Conservation (phyloP, 2,113 vertebrate species). For the Notothenia rossii region DNA sequence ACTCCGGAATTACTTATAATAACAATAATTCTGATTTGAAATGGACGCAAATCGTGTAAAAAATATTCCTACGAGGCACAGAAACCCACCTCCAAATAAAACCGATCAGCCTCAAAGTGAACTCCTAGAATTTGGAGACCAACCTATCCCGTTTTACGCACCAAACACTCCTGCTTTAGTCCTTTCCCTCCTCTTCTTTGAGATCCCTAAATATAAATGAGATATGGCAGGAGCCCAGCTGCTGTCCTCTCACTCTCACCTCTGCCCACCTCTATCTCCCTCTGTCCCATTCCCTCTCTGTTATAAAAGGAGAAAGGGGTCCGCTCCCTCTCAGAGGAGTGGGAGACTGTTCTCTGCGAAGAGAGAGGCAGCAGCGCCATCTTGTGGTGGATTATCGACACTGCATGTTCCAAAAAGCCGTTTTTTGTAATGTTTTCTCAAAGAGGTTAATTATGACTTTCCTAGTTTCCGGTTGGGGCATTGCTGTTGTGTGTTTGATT, state of each 20-base stretch:
- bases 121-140: conserved; percentile 59
- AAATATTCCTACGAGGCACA: conserved; percentile 73
- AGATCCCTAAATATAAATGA: conserved; percentile 42
- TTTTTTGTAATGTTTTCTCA: too few relatives aligned
- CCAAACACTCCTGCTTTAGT: conserved; percentile 34
- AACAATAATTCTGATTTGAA: conserved; percentile 1
- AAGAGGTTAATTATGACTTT: too few relatives aligned
- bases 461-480: too few relatives aligned
- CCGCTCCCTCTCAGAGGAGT: conserved; percentile 77
- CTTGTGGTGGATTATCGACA: conserved; percentile 67
- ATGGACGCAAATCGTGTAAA: conserved; percentile 4
- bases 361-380: conserved; percentile 81
- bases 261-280: conserved; percentile 77
- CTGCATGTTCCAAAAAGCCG: conserved; percentile 1
- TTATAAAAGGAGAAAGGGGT: conserved; percentile 76
- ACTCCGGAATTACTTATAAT: background rate
- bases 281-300: conserved; percentile 69
- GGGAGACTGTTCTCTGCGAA: conserved; percentile 59
- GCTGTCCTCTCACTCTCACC: conserved; percentile 79
- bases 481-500: too few relatives aligned
- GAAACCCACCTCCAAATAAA: conserved; percentile 71
- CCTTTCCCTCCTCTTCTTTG: conserved; percentile 9
- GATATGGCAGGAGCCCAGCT: conserved; percentile 63
- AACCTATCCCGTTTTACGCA: conserved; percentile 60
- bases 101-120: conserved; percentile 69